Percentiles rank a stretch among this genome's conserved stretches.
These are phyloP conservation scores for Prosapia bicincta DNA, from an alignment of 2,888 invertebrate genomes.

Conservation along the genomic window DNA sequence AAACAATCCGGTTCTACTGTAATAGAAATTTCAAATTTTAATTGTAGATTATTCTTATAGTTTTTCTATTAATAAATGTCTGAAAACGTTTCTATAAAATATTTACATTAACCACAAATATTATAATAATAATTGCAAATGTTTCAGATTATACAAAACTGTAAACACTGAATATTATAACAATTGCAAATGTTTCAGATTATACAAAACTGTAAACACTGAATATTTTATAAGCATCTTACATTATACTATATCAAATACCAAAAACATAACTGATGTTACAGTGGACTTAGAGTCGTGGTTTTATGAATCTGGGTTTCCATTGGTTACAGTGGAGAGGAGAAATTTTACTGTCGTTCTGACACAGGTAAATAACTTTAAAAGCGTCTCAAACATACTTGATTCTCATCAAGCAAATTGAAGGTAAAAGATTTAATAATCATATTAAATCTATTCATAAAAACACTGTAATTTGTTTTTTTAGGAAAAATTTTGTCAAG, in stretches of 20 bases:
- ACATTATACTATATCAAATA: neutral
- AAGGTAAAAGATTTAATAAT: too few species aligned
- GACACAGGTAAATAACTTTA: neutral
- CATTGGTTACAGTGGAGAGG: neutral
- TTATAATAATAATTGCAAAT: too few species aligned
- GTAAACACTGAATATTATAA: neutral
- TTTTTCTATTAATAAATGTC: too few species aligned
- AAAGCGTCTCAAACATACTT: too few species aligned
- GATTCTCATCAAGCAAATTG: too few species aligned
- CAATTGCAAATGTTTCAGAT: neutral
- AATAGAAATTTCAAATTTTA: too few species aligned
- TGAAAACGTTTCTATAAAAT: too few species aligned
- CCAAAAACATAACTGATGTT: neutral
- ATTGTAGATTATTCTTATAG: too few species aligned
- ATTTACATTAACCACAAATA: too few species aligned
- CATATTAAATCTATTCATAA: too few species aligned
- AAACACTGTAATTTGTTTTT: too few species aligned
- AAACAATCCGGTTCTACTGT: too few species aligned
- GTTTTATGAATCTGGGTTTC: neutral
- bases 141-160: neutral
- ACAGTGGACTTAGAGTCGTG: neutral
- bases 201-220: neutral
- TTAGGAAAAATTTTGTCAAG: neutral
- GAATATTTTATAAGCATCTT: neutral
- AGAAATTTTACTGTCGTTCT: neutral